Base-by-base conservation (phyloP, 2,113 vertebrate species). In the Platycercus adscitus region DNA sequence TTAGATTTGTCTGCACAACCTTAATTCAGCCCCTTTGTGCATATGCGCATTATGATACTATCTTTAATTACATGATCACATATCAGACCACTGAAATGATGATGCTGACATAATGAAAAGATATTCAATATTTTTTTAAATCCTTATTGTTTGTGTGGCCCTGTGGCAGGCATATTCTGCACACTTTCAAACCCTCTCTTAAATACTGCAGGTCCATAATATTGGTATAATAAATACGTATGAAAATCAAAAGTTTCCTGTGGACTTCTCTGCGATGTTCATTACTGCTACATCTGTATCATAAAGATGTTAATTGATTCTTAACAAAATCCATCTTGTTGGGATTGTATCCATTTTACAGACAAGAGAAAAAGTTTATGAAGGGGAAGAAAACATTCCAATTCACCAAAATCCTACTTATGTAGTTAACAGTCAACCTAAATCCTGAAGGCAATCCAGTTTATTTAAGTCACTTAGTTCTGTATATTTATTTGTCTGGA, bases 1-100 rank as follows among this genome's bases (percentile, higher is more conserved):
- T 97, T 97, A 97, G 89, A 97, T 96, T 96, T 95, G 94, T n/a
- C 95, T 94, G 96, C 95, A 97, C 96, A 97, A 96, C 93, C 95
- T 96, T 97, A 96, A 95, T 96, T 96, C 96, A 97, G 81, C 89
- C 94, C 93, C 37, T 94, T 97, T 96, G 94, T 97, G 95, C 95
- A 95, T 96, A 96, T 96, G 95, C 95, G 96, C 95, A 97, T 97
- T 96, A 96, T 94, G 96, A 97, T 96, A 90, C 88, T 85, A 68
- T 96, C 95, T 97, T 96, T 95, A 97, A 97, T 97, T 97, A 87
- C 81, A 94, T 85, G 93, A 95, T 96, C 91, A 55, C 81, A 91
- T 94, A 97, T 79, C 94, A 96, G 75, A 85, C 89, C 49, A 55
- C 87, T 89, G 89, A 95, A 94, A 73, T 80, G 70, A 72, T n/a